Conservation (phyloP, 1,140 invertebrate genomes). For the Cylas formicarius region DNA sequence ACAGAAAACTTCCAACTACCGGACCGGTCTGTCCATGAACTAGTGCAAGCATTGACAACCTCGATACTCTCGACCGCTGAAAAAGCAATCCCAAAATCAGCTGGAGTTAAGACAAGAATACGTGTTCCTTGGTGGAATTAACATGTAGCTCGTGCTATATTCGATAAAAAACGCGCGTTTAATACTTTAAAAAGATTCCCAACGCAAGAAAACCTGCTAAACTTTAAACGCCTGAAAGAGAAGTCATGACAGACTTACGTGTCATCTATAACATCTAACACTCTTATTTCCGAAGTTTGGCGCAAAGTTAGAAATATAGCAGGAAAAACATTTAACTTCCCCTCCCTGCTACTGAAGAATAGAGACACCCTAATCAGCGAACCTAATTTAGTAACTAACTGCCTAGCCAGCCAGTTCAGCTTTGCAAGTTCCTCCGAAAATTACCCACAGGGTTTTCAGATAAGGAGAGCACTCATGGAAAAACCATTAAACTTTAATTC, state of each 20-base stretch:
- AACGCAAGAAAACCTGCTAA: background rate
- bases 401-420: background rate
- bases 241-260: background rate
- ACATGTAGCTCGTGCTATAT: background rate
- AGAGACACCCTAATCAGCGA: background rate
- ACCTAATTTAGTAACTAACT: background rate
- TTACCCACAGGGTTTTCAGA: no score
- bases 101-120: background rate
- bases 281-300: background rate
- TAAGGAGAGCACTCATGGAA: no score
- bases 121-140: slow-evolving; percentile 8
- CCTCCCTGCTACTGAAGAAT: background rate
- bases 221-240: background rate
- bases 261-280: background rate
- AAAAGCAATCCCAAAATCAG: background rate
- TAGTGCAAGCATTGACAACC: background rate
- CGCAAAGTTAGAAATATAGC: background rate
- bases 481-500: no score
- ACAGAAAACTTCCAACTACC: background rate
- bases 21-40: no score
- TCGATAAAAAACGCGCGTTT: slow-evolving; percentile 1
- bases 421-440: background rate
- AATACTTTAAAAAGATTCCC: background rate
- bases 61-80: background rate
- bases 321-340: background rate